Percentiles rank a stretch among this genome's conserved stretches.
phyloP scores from a whole-genome alignment of 2,113 vertebrate genomes.

The Isichthys henryi region DNA sequence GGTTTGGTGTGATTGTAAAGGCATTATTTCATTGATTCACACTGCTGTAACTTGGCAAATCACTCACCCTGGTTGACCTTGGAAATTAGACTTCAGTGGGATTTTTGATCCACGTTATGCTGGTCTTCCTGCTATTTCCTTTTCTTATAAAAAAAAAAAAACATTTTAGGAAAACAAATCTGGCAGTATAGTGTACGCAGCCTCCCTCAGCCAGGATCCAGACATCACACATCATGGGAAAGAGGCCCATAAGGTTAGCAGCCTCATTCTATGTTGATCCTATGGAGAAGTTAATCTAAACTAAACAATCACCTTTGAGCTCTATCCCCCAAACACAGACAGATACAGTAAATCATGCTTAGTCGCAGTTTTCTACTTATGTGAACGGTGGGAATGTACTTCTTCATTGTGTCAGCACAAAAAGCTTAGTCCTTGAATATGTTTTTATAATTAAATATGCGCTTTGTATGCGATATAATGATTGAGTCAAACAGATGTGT shows the following conservation, averaged over 20 bases:
- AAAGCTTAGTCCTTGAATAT: background rate
- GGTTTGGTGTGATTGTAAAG: background rate
- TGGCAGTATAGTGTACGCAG: background rate
- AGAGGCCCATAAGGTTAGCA: conserved; percentile 26
- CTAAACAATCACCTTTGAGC: conserved; percentile 29
- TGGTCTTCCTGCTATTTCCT: conserved; percentile 2
- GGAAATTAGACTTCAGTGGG: background rate
- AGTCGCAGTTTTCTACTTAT: background rate
- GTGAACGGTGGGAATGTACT: background rate
- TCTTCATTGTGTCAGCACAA: background rate
- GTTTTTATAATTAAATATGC: background rate
- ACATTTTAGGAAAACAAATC: conserved; percentile 20
- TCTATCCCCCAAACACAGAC: background rate
- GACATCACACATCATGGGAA: conserved; percentile 30
- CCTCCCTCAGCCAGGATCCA: conserved; percentile 23
- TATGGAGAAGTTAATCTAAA: conserved; percentile 36
- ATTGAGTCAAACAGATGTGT: background rate
- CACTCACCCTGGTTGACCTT: background rate
- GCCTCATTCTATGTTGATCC: conserved; percentile 25
- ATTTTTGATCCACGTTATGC: background rate
- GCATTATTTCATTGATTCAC: background rate
- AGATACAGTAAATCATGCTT: conserved; percentile 6
- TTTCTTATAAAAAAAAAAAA: conserved; percentile 33
- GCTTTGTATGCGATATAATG: background rate
- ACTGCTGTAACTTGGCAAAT: background rate